Evolutionary conservation across 2,113 vertebrate genomes (phyloP), one percentile per base, ranked within the genome.

Genomic region (Pampusana beccarii): DNA sequence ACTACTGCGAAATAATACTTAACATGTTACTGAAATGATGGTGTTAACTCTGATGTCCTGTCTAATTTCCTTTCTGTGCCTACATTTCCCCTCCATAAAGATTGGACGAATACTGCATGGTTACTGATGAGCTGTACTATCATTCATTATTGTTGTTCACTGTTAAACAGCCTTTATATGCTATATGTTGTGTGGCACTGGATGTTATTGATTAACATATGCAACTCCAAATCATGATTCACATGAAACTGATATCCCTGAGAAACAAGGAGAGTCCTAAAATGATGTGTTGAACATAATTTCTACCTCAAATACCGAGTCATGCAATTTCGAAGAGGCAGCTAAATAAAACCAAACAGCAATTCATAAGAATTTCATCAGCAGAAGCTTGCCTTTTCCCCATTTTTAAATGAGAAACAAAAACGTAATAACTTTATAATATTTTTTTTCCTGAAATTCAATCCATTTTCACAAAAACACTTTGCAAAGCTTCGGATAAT

Each of bases 51-150:
- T 0, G 0, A 50, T 58, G 38, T 77, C 40, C 29, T 74, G 11
- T 89, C 70, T 79, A 70, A 96, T 93, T 93, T 96, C 85, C 78
- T 77, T 77, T 89, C 58, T 80, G 36, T 82, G 78, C 33, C 53
- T 75, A 4, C 54, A 26, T 85, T 77, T 66, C 51, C 42, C 11
- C 29, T n/a, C 19, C 16, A 9, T 82, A 87, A 85, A 86, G 46
- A 50, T 1, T 40, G 60, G 54, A 72, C 21, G 28, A 50, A 42
- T 36, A 40, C 62, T 66, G 40, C 4, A 1, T 48, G 31, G 62
- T 50, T 83, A 54, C 66, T 62, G 62, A 26, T 56, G 71, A 80
- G 36, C 29, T 70, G 5, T 89, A 26, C 26, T 81, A 1, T 34
- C 18, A 56, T 51, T 89, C 48, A 9, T 23, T 56, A 13, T 21